phyloP scores from a whole-genome alignment of 1,140 invertebrate genomes.

The Apolygus lucorum region DNA sequence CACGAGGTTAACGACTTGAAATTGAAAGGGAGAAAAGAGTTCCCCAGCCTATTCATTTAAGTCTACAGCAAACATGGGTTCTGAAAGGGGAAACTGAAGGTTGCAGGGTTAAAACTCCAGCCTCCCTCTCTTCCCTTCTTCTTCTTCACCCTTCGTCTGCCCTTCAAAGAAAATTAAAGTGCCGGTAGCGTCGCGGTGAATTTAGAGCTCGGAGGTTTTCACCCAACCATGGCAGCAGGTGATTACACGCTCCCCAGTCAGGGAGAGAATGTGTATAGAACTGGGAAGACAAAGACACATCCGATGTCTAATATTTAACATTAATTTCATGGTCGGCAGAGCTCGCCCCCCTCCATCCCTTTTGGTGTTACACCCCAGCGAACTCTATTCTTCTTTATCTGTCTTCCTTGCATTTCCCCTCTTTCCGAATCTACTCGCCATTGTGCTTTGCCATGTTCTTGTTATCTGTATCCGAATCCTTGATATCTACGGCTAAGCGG shows the following conservation, averaged over 20 bases:
- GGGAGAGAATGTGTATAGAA: conserved; percentile 15
- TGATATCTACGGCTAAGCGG: no score
- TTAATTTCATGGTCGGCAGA: conserved; percentile 17
- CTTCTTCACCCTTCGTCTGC: no score
- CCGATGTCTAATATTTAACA: conserved; percentile 21
- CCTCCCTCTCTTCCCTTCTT: neutral
- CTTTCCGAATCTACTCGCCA: no score
- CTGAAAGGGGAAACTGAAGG: neutral
- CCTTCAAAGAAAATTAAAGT: conserved; percentile 9
- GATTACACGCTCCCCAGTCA: conserved; percentile 11
- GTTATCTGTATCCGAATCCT: no score
- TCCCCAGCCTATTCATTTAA: neutral
- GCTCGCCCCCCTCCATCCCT: neutral
- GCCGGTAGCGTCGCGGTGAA: neutral
- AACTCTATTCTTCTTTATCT: neutral
- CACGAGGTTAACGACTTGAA: no score
- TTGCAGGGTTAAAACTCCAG: neutral
- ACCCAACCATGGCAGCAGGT: conserved; percentile 10
- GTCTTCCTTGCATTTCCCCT: no score
- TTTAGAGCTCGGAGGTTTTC: neutral
- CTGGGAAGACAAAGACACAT: conserved; percentile 15
- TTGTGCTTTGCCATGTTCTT: no score
- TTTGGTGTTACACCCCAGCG: neutral
- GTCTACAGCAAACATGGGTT: neutral
- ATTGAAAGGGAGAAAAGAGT: no score